phyloP scores from a whole-genome alignment of 2,888 invertebrate genomes.

The Urechis unicinctus region DNA sequence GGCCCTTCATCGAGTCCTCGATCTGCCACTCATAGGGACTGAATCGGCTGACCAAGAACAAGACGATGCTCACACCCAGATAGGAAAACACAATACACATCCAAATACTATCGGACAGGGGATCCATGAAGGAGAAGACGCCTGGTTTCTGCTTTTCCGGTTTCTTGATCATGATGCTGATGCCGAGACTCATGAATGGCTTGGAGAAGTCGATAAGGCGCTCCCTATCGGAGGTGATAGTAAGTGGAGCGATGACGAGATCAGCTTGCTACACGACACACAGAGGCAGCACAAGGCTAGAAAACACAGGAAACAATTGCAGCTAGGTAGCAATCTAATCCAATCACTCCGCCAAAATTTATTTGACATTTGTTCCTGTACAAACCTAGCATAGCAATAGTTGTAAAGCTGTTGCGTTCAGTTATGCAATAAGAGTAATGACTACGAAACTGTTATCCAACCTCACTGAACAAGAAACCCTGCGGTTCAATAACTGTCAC shows the following conservation, averaged over 20 bases:
- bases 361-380: too few relatives aligned
- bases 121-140: conserved; percentile 95
- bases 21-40: conserved; percentile 93
- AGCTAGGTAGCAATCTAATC: too few relatives aligned
- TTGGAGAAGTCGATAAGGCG: conserved; percentile 94
- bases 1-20: conserved; percentile 24
- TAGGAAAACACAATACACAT: conserved; percentile 78
- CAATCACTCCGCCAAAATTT: too few relatives aligned
- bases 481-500: too few relatives aligned
- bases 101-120: conserved; percentile 96
- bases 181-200: conserved; percentile 93
- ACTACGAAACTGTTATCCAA: too few relatives aligned
- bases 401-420: too few relatives aligned
- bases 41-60: conserved; percentile 93
- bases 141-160: conserved; percentile 91
- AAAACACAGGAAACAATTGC: too few relatives aligned
- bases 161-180: conserved; percentile 90
- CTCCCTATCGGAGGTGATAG: conserved; percentile 87
- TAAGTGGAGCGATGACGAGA: conserved; percentile 88
- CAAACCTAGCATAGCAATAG: too few relatives aligned
- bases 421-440: too few relatives aligned
- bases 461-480: too few relatives aligned
- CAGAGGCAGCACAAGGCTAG: too few relatives aligned
- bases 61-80: conserved; percentile 90
- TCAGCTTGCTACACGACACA: conserved; percentile 69